Base-by-base conservation (phyloP, 2,113 vertebrate genomes). In the Poeciliopsis turrubarensis region DNA sequence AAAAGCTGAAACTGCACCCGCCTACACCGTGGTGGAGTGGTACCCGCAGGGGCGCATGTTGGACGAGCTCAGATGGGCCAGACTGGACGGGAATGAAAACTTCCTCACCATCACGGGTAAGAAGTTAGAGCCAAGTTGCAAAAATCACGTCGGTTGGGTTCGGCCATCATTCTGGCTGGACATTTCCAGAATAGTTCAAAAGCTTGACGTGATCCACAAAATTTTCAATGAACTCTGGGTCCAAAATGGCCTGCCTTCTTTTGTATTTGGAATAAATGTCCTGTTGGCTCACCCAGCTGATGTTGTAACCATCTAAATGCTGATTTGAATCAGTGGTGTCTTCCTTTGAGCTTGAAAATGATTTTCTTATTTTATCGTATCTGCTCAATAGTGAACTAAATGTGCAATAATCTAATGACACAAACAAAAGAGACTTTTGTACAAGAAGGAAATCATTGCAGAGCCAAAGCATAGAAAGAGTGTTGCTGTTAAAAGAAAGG, bases 11-110 rank as follows among this genome's bases (percentile, higher is more conserved):
- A 79, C 57, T 89, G 80, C 87, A 84, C 78, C 64, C 1, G 29
- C 30, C 2, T 81, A 32, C 0, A 89, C 89, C 7, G 67, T 94
- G 44, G 84, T 95, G 64, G 93, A 94, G 85, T 95, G 94, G 94
- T 87, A 80, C 57, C 85, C 86, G 13, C 67, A 83, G 8, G 88
- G 82, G 22, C 72, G 57, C 17, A 67, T 65, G 27, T 75, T 79
- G 60, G 67, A 89, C 2, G 44, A 80, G 51, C 80, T 94, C 74
- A 66, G 54, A 68, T 95, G 95, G 95, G 37, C 86, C 51, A 72
- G 88, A 75, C 73, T 94, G 79, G 15, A 51, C 9, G 27, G 37
- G 11, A 74, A 83, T 0, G 5, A 86, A 1, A 75, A 32, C 39
- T 70, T 54, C 10, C 13, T 70, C 13, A 39, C 78, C 47, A 75